Conservation (phyloP, 1,140 invertebrate species). For the Helicorthomorpha holstii region DNA sequence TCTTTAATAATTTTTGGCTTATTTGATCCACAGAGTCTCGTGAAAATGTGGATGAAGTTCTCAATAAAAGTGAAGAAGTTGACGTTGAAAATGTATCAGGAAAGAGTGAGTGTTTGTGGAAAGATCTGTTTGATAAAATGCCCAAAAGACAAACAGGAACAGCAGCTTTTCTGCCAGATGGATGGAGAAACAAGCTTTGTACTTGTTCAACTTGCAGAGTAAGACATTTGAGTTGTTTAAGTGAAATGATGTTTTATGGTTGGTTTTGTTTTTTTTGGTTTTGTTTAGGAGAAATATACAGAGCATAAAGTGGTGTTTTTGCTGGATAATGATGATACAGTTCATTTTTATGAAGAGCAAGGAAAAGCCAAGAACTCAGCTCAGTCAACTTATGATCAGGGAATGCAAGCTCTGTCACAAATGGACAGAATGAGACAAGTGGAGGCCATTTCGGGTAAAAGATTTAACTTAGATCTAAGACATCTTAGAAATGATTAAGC, state of each 20-base stretch:
- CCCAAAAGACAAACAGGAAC: constrained; percentile 9
- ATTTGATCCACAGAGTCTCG: background rate
- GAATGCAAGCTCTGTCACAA: constrained; percentile 51
- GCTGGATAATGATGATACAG: constrained; percentile 63
- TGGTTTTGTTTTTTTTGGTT: background rate
- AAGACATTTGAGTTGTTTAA: constrained; percentile 5
- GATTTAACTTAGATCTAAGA: background rate
- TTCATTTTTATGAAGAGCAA: constrained; percentile 67
- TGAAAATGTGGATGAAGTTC: background rate
- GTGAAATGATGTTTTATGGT: background rate
- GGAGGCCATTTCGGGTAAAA: constrained; percentile 49
- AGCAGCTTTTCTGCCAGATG: constrained; percentile 45
- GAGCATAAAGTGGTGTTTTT: constrained; percentile 47
- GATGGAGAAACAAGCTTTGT: constrained; percentile 58
- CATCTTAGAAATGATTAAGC: background rate
- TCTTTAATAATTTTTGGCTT: background rate
- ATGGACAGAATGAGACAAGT: constrained; percentile 65
- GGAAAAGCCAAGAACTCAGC: constrained; percentile 17
- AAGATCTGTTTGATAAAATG: background rate
- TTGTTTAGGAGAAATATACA: constrained; percentile 38
- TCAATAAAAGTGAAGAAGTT: background rate
- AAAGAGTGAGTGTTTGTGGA: background rate
- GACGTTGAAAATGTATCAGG: background rate
- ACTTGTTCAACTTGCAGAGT: constrained; percentile 30
- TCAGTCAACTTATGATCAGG: constrained; percentile 46